Evolutionary conservation across 2,888 invertebrate genomes (phyloP).

Genomic region (Alloplasta piceator): DNA sequence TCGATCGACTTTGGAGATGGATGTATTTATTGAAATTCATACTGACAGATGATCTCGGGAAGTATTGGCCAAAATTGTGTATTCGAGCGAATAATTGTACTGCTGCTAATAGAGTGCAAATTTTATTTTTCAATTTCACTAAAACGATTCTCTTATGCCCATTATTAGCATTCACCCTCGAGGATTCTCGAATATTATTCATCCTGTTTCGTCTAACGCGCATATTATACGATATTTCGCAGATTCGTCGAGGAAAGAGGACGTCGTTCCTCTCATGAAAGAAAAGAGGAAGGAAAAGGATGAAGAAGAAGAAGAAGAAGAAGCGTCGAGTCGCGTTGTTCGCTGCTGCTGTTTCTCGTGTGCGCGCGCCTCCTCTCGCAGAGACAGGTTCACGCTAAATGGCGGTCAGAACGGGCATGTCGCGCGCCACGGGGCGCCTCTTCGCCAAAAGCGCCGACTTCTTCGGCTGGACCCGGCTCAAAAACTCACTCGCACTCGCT

Average conservation of each 20-base stretch:
- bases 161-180: background rate
- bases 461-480: constrained; percentile 42
- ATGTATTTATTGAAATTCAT: too few relatives aligned
- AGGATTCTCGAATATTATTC: background rate
- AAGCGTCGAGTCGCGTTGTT: constrained; percentile 61
- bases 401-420: constrained; percentile 81
- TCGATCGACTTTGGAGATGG: too few relatives aligned
- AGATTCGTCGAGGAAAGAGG: constrained; percentile 65
- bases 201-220: background rate
- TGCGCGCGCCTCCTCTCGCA: constrained; percentile 57
- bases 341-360: constrained; percentile 51
- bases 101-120: background rate
- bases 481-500: constrained; percentile 50
- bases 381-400: constrained; percentile 82
- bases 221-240: constrained; percentile 27
- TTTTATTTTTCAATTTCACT: constrained; percentile 19
- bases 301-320: constrained; percentile 37
- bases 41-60: too few relatives aligned
- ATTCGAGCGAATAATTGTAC: too few relatives aligned
- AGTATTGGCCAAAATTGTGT: too few relatives aligned
- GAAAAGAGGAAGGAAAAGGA: background rate
- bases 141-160: constrained; percentile 1
- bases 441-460: constrained; percentile 80
- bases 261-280: background rate
- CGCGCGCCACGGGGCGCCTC: constrained; percentile 80